Conservation (phyloP, 2,888 invertebrate genomes). For the Polietes domitor region DNA sequence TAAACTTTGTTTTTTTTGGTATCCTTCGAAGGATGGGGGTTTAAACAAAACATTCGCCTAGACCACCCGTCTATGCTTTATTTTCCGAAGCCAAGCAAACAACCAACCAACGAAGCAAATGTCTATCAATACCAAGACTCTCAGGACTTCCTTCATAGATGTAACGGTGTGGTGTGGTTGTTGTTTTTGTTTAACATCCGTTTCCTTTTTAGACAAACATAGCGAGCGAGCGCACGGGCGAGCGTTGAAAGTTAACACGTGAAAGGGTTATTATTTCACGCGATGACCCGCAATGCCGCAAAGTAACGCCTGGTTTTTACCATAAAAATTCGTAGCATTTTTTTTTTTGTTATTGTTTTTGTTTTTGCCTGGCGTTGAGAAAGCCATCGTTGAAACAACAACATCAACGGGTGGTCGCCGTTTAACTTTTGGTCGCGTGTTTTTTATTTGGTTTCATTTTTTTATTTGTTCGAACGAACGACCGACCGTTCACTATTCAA, state of each 20-base stretch:
- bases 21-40: background rate
- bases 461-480: slow-evolving; percentile 12
- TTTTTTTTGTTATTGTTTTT: background rate
- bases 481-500: slow-evolving; percentile 11
- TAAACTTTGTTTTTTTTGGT: slow-evolving; percentile 33
- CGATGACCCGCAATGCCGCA: slow-evolving; percentile 75
- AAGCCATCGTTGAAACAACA: slow-evolving; percentile 42
- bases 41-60: background rate
- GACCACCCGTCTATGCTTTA: background rate
- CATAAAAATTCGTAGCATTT: slow-evolving; percentile 63
- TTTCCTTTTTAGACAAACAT: slow-evolving; percentile 59
- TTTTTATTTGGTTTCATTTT: slow-evolving; percentile 27
- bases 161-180: slow-evolving; percentile 10
- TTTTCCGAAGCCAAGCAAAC: background rate
- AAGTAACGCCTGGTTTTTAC: slow-evolving; percentile 63
- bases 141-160: slow-evolving; percentile 11
- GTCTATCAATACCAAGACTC: slow-evolving; percentile 27
- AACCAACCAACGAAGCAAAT: background rate
- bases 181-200: slow-evolving; percentile 61
- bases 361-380: background rate
- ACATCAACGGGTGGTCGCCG: slow-evolving; percentile 63
- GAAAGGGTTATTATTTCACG: slow-evolving; percentile 74
- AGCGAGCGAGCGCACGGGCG: no score
- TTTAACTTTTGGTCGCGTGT: slow-evolving; percentile 66
- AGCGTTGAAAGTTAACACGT: slow-evolving; percentile 68